These are phyloP conservation scores for Plemyria rubiginata DNA, from an alignment of 2,888 invertebrate genomes.

Conservation along the genomic window DNA sequence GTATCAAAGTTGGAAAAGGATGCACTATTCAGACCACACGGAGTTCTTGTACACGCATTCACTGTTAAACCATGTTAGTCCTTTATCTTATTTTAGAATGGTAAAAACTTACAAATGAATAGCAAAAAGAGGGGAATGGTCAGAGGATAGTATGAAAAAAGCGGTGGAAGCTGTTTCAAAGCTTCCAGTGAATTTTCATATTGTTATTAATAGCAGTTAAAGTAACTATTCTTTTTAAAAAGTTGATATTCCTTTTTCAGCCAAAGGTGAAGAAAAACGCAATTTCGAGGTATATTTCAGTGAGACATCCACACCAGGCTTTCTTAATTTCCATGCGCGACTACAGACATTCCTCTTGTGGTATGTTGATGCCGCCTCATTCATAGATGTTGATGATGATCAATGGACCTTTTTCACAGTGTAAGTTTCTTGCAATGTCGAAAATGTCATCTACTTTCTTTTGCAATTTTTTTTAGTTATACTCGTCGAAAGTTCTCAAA, in stretches of 20 bases:
- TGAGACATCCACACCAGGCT: slow-evolving; percentile 89
- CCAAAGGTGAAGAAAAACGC: slow-evolving; percentile 69
- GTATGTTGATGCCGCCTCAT: slow-evolving; percentile 98
- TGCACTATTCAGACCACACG: slow-evolving; percentile 90
- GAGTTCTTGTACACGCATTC: slow-evolving; percentile 88
- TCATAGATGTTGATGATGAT: slow-evolving; percentile 96
- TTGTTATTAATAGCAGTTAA: too few relatives aligned
- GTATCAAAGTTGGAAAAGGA: slow-evolving; percentile 88
- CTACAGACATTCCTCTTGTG: slow-evolving; percentile 96
- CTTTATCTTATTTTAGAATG: too few relatives aligned
- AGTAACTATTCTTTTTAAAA: neutral
- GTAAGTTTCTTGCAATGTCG: slow-evolving; percentile 78
- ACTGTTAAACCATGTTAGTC: slow-evolving; percentile 71
- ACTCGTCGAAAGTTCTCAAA: too few relatives aligned
- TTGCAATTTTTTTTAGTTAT: too few relatives aligned
- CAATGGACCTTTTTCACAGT: slow-evolving; percentile 95
- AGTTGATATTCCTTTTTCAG: slow-evolving; percentile 45
- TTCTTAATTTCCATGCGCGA: slow-evolving; percentile 91
- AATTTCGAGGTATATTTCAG: slow-evolving; percentile 93
- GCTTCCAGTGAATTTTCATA: too few relatives aligned
- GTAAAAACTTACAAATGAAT: too few relatives aligned
- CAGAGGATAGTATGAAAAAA: too few relatives aligned
- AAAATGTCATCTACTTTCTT: too few relatives aligned
- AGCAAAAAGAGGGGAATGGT: too few relatives aligned
- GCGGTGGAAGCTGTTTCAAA: too few relatives aligned